These are phyloP conservation scores for Eugnorisma glareosa DNA, from an alignment of 2,888 invertebrate species.

Conservation along the genomic window DNA sequence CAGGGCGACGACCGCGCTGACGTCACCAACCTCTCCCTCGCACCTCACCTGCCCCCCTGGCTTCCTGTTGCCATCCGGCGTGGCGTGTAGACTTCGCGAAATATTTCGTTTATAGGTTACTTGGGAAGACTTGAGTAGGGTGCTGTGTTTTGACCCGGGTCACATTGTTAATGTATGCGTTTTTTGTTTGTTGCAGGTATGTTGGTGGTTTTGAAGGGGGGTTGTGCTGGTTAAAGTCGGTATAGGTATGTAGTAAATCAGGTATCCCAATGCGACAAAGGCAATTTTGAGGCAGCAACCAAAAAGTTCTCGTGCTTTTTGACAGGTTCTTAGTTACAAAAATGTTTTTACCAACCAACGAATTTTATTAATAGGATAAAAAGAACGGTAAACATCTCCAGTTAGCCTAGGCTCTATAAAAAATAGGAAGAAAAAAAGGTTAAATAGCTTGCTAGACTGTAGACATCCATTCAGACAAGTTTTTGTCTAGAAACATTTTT, in stretches of 20 bases:
- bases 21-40: conserved; percentile 68
- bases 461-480: conserved; percentile 30
- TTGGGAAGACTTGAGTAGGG: conserved; percentile 46
- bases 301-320: too few species aligned
- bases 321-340: too few species aligned
- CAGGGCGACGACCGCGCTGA: conserved; percentile 78
- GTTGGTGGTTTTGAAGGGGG: conserved; percentile 25
- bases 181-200: conserved; percentile 69
- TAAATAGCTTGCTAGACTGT: conserved; percentile 21
- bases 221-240: not conserved
- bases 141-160: conserved; percentile 42
- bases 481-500: conserved; percentile 26
- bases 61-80: conserved; percentile 73
- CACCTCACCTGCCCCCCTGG: conserved; percentile 45
- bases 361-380: not conserved
- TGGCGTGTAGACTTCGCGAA: conserved; percentile 62
- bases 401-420: conserved; percentile 9
- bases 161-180: conserved; percentile 53
- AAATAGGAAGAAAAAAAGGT: conserved; percentile 8
- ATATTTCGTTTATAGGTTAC: conserved; percentile 66
- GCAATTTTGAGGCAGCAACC: not conserved
- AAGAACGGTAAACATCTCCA: conserved; percentile 4
- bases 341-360: not conserved
- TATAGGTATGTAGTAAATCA: not conserved
- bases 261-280: not conserved